Evolutionary conservation across 2,797 vertebrate genomes (phyloP).

Genomic region (Leptatherina wallacei): DNA sequence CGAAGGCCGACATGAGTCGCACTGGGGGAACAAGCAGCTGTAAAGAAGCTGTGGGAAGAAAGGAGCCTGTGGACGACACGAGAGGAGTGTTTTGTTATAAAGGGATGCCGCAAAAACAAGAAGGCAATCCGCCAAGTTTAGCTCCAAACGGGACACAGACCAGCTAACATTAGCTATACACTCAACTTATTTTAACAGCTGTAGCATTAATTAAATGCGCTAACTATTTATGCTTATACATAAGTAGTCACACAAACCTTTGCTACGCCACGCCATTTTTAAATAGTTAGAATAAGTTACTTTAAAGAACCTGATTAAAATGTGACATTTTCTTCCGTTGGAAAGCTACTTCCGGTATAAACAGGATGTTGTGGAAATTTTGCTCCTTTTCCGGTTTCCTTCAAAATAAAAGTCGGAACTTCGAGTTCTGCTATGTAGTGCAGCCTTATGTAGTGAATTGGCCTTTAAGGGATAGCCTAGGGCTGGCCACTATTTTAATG

Average conservation of each 20-base stretch:
- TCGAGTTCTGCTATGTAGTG: neutral
- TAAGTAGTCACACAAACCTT: conserved; percentile 40
- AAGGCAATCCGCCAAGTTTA: neutral
- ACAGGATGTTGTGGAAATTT: conserved; percentile 47
- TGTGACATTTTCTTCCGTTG: neutral
- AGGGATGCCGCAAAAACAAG: no score
- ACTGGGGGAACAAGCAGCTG: conserved; percentile 73
- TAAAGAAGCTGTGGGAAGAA: conserved; percentile 62
- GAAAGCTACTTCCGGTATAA: conserved; percentile 38
- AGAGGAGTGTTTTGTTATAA: neutral
- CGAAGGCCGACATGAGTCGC: conserved; percentile 72
- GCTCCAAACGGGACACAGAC: neutral
- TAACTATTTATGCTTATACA: accelerated
- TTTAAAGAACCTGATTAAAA: neutral
- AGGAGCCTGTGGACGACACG: conserved; percentile 22
- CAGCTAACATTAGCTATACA: conserved; percentile 27
- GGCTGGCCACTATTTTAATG: no score
- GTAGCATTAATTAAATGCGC: neutral
- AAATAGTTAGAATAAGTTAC: neutral
- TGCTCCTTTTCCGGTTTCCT: neutral
- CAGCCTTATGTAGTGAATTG: no score
- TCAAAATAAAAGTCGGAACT: conserved; percentile 49
- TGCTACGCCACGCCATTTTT: conserved; percentile 47
- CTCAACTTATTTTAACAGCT: neutral
- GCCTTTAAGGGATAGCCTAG: no score